These are phyloP conservation scores for Timema cristinae DNA, from an alignment of 2,888 invertebrate species.

Conservation along the genomic window DNA sequence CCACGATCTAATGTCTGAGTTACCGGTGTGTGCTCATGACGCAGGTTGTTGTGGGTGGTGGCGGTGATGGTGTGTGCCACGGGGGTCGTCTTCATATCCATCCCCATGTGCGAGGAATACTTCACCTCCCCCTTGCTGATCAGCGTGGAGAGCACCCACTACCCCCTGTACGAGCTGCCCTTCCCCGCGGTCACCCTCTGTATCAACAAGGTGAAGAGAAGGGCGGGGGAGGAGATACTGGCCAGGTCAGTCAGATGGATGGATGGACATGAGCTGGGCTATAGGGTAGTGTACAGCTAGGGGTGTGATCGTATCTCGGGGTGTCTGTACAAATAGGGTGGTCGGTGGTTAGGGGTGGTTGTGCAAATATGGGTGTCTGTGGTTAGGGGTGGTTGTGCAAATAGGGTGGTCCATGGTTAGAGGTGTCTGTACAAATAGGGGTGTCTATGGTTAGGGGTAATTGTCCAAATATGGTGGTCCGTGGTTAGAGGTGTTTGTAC, in stretches of 20 bases:
- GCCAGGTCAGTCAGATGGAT: constrained; percentile 27
- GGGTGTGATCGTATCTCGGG: background rate
- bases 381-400: too few species aligned
- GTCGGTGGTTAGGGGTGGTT: too few species aligned
- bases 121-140: constrained; percentile 36
- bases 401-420: too few species aligned
- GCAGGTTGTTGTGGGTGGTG: constrained; percentile 32
- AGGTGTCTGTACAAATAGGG: too few species aligned
- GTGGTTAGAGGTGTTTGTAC: too few species aligned
- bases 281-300: background rate
- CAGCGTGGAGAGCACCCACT: constrained; percentile 36
- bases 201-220: constrained; percentile 35
- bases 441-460: too few species aligned
- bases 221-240: constrained; percentile 32
- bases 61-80: constrained; percentile 31
- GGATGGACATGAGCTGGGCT: background rate
- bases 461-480: too few species aligned
- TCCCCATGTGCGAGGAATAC: constrained; percentile 35
- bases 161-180: constrained; percentile 35
- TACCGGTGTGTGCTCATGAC: too few species aligned
- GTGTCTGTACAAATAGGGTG: too few species aligned
- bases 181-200: constrained; percentile 39
- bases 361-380: too few species aligned
- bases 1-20: too few species aligned
- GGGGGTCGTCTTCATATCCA: constrained; percentile 33